These are phyloP conservation scores for Onychomys torridus DNA, from an alignment of 2,797 vertebrate species.

Conservation along the genomic window DNA sequence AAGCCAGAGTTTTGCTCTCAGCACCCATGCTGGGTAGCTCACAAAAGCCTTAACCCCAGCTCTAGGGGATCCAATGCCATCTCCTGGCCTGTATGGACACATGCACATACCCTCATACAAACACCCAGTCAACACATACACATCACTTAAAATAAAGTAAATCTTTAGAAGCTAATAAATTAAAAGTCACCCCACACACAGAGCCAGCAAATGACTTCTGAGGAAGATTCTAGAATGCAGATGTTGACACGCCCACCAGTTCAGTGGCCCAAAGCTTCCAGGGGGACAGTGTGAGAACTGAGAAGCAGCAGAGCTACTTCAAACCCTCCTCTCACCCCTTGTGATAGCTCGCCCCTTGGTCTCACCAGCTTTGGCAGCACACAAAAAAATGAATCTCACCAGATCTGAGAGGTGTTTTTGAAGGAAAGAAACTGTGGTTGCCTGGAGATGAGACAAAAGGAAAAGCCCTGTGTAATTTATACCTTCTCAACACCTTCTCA, in stretches of 20 bases:
- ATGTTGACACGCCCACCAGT: fast-evolving
- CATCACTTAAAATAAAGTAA: not conserved
- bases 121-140: not conserved
- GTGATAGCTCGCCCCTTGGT: not conserved
- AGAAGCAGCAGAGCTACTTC: not conserved
- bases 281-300: not conserved
- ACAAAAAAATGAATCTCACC: conserved; percentile 50
- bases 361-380: not conserved
- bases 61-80: not conserved
- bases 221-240: fast-evolving
- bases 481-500: conserved; percentile 73
- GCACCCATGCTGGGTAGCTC: not conserved
- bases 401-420: not conserved
- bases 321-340: not conserved
- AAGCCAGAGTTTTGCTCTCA: not conserved
- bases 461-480: conserved; percentile 78
- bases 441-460: conserved; percentile 81
- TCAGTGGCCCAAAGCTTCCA: not conserved
- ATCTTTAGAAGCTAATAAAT: not conserved
- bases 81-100: not conserved
- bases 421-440: conserved; percentile 65
- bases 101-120: not conserved
- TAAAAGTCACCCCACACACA: not conserved
- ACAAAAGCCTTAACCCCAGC: not conserved
- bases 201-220: fast-evolving